These are phyloP conservation scores for Lycaena phlaeas DNA, from an alignment of 2,888 invertebrate genomes.

Conservation along the genomic window DNA sequence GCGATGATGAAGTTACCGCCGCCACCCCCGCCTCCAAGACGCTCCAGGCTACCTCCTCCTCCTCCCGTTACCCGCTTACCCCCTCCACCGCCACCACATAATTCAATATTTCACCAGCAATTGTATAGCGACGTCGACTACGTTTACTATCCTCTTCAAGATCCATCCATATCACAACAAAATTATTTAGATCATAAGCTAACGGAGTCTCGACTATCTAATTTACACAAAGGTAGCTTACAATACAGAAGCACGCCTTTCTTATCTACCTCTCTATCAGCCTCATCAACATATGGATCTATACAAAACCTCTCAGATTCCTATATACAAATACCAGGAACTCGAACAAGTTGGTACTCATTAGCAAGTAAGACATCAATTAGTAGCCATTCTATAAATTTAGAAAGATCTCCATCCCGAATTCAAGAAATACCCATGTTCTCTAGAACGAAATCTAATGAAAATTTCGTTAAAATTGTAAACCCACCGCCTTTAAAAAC, in stretches of 20 bases:
- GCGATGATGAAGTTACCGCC: constrained; percentile 76
- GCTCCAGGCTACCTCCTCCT: constrained; percentile 78
- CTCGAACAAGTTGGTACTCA: constrained; percentile 77
- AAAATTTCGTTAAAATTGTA: constrained; percentile 80
- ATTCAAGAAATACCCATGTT: constrained; percentile 67
- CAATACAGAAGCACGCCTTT: constrained; percentile 89
- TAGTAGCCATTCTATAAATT: constrained; percentile 75
- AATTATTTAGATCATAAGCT: constrained; percentile 93
- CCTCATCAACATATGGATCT: constrained; percentile 82
- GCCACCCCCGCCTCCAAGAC: constrained; percentile 71
- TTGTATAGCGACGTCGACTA: constrained; percentile 93
- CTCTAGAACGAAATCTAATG: constrained; percentile 83
- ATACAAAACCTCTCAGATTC: constrained; percentile 86
- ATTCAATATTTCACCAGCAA: constrained; percentile 91
- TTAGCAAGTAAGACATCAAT: constrained; percentile 71
- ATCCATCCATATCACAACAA: constrained; percentile 90
- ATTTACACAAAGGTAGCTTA: constrained; percentile 79
- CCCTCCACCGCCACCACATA: constrained; percentile 83
- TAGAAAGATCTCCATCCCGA: constrained; percentile 77
- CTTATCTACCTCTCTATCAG: constrained; percentile 77
- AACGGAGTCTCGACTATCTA: constrained; percentile 77
- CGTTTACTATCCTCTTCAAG: constrained; percentile 91
- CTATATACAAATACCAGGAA: constrained; percentile 75
- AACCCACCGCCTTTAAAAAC: constrained; percentile 65
- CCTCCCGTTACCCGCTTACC: constrained; percentile 76